Percentiles rank a stretch among this genome's conserved stretches.
These are phyloP conservation scores for Zalophus californianus DNA, from an alignment of 2,797 vertebrate species.

Conservation along the genomic window DNA sequence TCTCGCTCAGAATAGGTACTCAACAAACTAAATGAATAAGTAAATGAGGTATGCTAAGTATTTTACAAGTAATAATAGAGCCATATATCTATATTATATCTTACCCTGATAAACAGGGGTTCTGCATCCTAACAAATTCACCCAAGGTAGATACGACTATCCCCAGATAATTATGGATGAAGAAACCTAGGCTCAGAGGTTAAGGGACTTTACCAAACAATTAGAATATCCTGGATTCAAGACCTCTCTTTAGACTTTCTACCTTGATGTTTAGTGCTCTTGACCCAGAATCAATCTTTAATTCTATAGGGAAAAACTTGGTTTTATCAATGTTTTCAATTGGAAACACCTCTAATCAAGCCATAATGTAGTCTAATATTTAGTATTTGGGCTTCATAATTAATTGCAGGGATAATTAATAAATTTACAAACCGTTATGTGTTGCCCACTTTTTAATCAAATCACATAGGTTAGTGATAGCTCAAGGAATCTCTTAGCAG, in stretches of 20 bases:
- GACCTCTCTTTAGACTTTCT: neutral
- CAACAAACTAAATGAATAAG: neutral
- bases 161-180: neutral
- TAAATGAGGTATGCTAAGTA: neutral
- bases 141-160: neutral
- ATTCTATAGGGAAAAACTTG: neutral
- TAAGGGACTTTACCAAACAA: neutral
- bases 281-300: neutral
- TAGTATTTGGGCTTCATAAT: slow-evolving; percentile 51
- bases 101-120: neutral
- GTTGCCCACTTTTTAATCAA: slow-evolving; percentile 53
- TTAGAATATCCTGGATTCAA: neutral
- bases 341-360: slow-evolving; percentile 47
- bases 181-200: neutral
- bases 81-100: neutral
- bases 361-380: slow-evolving; percentile 17
- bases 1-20: neutral
- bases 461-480: neutral
- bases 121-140: neutral
- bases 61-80: slow-evolving; percentile 36
- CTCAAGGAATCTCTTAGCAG: slow-evolving; percentile 6
- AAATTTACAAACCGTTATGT: neutral
- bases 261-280: neutral
- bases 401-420: slow-evolving; percentile 33
- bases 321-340: slow-evolving; percentile 48